These are phyloP conservation scores for Belgica antarctica DNA, from an alignment of 2,888 invertebrate species.

Conservation along the genomic window DNA sequence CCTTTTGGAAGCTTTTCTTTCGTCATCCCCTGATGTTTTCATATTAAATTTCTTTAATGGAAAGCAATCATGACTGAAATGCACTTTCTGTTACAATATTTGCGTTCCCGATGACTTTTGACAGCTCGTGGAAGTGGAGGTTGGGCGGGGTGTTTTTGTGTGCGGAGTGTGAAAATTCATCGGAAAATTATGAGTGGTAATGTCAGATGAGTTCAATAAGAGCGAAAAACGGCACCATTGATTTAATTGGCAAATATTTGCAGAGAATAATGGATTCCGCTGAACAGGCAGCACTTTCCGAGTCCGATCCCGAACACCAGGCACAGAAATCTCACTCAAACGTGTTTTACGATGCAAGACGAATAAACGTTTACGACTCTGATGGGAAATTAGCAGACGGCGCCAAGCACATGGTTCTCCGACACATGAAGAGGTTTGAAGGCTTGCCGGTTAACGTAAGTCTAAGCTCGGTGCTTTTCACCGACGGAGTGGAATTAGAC, in stretches of 20 bases:
- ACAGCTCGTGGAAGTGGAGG: neutral
- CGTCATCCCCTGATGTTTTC: conserved; percentile 7
- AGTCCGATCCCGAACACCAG: conserved; percentile 61
- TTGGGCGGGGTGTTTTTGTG: too few relatives aligned
- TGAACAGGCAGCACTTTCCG: conserved; percentile 78
- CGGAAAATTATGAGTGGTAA: conserved; percentile 12
- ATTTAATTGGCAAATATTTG: conserved; percentile 49
- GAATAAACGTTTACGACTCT: conserved; percentile 72
- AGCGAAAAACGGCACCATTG: too few relatives aligned
- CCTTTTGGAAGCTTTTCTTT: conserved; percentile 1
- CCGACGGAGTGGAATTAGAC: conserved; percentile 60
- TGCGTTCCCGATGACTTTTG: conserved; percentile 1
- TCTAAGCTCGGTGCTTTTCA: conserved; percentile 85
- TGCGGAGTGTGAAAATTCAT: too few relatives aligned
- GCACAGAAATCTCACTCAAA: conserved; percentile 58
- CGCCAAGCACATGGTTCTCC: conserved; percentile 68
- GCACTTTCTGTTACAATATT: conserved; percentile 17
- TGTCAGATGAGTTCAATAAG: conserved; percentile 29
- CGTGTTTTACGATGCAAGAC: conserved; percentile 78
- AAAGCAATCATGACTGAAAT: conserved; percentile 28
- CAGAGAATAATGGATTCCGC: conserved; percentile 91
- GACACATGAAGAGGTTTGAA: conserved; percentile 80
- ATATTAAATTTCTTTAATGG: conserved; percentile 40
- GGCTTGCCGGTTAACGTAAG: conserved; percentile 80
- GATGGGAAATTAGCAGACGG: conserved; percentile 71